Conservation (phyloP, 2,797 vertebrate genomes). For the Channa striata region DNA sequence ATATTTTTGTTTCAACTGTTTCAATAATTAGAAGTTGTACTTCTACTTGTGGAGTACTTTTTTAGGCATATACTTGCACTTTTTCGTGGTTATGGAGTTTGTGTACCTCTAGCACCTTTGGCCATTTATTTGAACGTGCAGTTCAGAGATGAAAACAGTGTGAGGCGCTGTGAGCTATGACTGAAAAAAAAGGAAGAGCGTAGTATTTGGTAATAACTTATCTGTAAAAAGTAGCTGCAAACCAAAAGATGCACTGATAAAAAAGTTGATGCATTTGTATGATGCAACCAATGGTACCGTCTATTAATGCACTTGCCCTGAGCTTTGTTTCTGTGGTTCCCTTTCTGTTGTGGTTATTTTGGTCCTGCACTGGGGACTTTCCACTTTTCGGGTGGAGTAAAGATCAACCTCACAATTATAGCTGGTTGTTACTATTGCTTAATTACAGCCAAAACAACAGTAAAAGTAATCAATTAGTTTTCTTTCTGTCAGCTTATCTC, state of each 20-base stretch:
- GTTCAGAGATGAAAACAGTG: neutral
- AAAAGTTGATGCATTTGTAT: neutral
- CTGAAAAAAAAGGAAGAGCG: no score
- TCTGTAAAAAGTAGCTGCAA: conserved; percentile 12
- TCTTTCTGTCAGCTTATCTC: no score
- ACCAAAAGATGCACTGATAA: neutral
- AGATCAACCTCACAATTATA: no score
- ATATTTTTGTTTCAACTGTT: no score
- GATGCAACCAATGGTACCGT: conserved; percentile 21
- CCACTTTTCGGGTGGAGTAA: neutral
- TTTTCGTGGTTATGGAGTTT: no score
- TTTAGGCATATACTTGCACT: no score
- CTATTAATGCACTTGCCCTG: neutral
- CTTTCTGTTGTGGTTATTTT: neutral
- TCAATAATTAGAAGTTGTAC: no score
- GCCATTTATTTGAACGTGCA: neutral
- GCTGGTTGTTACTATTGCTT: no score
- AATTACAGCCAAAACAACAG: no score
- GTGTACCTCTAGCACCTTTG: no score
- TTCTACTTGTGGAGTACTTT: no score
- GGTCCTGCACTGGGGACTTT: conserved; percentile 4
- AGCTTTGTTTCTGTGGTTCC: neutral
- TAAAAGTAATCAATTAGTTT: no score
- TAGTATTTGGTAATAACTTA: neutral
- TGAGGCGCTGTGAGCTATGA: conserved; percentile 4